phyloP scores from a whole-genome alignment of 2,113 vertebrate species.

The Hemibagrus wyckioides region DNA sequence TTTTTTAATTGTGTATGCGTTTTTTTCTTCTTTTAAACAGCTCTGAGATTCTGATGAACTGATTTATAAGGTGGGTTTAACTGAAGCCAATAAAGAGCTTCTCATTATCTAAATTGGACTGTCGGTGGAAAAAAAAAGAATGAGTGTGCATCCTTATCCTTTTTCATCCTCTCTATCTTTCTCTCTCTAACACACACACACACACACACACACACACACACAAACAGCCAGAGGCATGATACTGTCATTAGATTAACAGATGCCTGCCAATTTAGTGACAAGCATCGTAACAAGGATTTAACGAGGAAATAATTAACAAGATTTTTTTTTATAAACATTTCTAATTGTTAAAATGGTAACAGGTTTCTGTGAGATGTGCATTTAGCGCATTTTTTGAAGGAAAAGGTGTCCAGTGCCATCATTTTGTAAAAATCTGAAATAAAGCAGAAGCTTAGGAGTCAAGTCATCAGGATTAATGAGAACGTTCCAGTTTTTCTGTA shows the following conservation, averaged over 20 bases:
- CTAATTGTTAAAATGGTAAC: no score
- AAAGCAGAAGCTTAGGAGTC: neutral
- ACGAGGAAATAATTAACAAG: neutral
- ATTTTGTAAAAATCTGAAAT: neutral
- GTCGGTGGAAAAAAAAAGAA: conserved; percentile 44
- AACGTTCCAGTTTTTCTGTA: neutral
- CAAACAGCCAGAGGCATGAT: conserved; percentile 10
- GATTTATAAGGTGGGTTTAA: conserved; percentile 31
- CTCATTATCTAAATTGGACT: conserved; percentile 55
- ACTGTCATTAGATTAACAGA: conserved; percentile 18
- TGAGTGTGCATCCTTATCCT: neutral
- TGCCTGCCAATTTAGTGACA: neutral
- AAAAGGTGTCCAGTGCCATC: neutral
- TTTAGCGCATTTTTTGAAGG: neutral
- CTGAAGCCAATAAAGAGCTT: conserved; percentile 45
- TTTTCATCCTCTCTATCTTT: neutral
- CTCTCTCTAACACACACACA: neutral
- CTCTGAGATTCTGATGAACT: neutral
- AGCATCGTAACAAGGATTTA: neutral
- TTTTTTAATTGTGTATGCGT: neutral
- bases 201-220: neutral
- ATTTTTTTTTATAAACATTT: neutral
- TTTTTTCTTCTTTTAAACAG: neutral
- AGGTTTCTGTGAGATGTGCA: neutral
- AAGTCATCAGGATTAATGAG: neutral